phyloP scores from a whole-genome alignment of 2,113 vertebrate genomes.

The Tetrao urogallus region DNA sequence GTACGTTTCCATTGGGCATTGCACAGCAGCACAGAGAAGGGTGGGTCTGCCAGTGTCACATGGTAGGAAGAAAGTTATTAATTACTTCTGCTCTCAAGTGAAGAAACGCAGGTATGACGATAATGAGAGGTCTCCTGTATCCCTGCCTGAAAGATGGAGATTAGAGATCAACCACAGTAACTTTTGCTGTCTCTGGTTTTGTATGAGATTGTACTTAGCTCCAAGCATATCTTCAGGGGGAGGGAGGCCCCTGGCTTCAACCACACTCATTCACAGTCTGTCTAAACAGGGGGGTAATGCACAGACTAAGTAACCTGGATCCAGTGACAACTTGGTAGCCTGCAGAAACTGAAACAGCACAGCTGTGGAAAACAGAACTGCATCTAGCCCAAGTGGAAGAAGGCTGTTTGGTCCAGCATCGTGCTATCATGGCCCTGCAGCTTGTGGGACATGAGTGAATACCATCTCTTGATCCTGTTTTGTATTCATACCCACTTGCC shows the following conservation, averaged over 20 bases:
- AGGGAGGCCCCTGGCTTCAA: background rate
- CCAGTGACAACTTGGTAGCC: background rate
- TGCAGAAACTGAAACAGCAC: background rate
- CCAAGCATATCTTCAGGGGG: background rate
- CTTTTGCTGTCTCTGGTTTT: background rate
- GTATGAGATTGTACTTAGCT: background rate
- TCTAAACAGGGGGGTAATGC: rapidly evolving
- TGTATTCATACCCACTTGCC: background rate
- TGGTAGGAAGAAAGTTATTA: background rate
- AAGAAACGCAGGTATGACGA: background rate
- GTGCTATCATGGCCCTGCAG: background rate
- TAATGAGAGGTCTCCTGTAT: background rate
- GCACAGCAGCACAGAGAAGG: background rate
- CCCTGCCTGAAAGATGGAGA: background rate
- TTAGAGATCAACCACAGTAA: background rate
- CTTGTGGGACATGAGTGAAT: background rate
- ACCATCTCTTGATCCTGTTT: background rate
- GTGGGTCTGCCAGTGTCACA: background rate
- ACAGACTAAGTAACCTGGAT: background rate
- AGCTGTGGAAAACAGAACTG: background rate
- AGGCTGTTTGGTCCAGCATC: background rate
- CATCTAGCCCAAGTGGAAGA: background rate
- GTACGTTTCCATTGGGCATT: background rate
- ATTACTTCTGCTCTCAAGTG: background rate
- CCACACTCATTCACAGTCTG: background rate